A percentile compares a stretch with the other conserved stretches of the same genome.
Evolutionary conservation across 2,113 vertebrate species (phyloP).

Genomic region (Hyaena hyaena): DNA sequence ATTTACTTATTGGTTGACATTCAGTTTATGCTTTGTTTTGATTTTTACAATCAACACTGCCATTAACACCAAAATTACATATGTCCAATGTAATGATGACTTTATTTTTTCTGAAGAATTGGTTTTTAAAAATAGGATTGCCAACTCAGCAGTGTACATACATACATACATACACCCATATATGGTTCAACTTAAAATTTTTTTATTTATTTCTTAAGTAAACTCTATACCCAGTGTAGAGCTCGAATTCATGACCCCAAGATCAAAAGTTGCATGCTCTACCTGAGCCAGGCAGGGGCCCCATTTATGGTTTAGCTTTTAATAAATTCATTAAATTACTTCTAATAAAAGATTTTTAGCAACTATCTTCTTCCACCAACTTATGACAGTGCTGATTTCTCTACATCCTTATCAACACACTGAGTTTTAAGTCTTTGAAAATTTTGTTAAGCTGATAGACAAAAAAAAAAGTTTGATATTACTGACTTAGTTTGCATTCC

Average conservation of each 20-base stretch:
- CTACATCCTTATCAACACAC: background rate
- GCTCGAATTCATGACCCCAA: background rate
- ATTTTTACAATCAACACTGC: background rate
- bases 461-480: background rate
- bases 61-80: background rate
- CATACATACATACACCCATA: background rate
- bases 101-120: conserved; percentile 10
- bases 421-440: conserved; percentile 24
- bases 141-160: background rate
- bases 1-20: background rate
- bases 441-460: background rate
- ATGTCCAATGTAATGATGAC: background rate
- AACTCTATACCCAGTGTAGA: background rate
- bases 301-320: background rate
- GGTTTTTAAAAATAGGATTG: background rate
- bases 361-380: background rate
- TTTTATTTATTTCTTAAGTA: background rate
- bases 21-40: conserved; percentile 13
- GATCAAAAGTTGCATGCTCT: background rate
- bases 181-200: background rate
- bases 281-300: background rate
- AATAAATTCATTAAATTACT: conserved; percentile 12
- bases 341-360: background rate
- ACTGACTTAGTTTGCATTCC: background rate
- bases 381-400: background rate